Base-by-base conservation (phyloP, 2,113 vertebrate species). In the Scomber scombrus region DNA sequence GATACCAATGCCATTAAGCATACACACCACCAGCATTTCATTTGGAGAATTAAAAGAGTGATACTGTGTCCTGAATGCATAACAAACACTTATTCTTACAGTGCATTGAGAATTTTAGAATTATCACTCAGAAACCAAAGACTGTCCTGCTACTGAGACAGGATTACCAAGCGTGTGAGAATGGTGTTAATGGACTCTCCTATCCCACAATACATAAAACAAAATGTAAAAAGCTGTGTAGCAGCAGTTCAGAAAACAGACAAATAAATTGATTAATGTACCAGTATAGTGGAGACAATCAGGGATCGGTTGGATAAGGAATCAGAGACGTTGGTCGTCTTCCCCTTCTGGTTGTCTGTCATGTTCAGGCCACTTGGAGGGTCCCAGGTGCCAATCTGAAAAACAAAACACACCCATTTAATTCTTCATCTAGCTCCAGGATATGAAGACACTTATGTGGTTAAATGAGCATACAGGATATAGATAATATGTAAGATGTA, bases 351-450 rank as follows among this genome's bases (percentile, higher is more conserved):
- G 93, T 94, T 97, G 85, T 99, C 98, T 5, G 98, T 98, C 97
- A 99, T 98, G 90, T 99, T 99, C 89, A 99, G 94, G 70, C 98
- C 97, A 81, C 97, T 99, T 57, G 95, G 89, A 11, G 97, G 97
- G 88, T 99, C 98, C 98, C 98, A 99, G 18, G 97, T 99, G 80
- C 98, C 98, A 92, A 98, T 98, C 98, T 99, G 91, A 57, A 92
- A 95, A 87, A 71, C 5, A 70, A 12, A 77, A 66, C 7, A 15
- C 62, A 74, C 2, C 19, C 5, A 0, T 51, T 72, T 19, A 26
- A 29, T 49, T 14, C 13, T 19, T 29, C 2, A 9, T 8, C 3
- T 57, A 12, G 9, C 34, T 75, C 5, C 9, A 21, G 63, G 10
- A 50, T 3, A 23, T 12, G 62, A 3, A 43, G 9, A 56, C 4